These are phyloP conservation scores for Prietella phreatophila DNA, from an alignment of 2,113 vertebrate species.

Conservation along the genomic window DNA sequence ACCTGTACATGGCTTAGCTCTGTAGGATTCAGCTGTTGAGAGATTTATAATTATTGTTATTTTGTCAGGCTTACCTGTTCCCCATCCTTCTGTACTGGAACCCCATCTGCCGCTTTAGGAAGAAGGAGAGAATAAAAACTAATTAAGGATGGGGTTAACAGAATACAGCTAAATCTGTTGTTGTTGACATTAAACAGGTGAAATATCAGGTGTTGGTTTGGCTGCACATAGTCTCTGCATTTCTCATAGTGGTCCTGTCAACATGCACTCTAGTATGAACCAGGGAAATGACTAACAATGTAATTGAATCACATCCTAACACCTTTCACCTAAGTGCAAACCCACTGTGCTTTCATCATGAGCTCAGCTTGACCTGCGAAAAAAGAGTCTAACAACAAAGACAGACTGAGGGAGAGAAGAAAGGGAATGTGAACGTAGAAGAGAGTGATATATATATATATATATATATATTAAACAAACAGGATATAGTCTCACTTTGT, in stretches of 20 bases:
- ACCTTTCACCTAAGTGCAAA: constrained; percentile 39
- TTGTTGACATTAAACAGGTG: not conserved
- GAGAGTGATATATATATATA: not conserved
- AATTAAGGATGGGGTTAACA: not conserved
- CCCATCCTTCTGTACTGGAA: constrained; percentile 78
- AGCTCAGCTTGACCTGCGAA: constrained; percentile 46
- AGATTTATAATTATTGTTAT: constrained; percentile 14
- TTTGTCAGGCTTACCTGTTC: constrained; percentile 71
- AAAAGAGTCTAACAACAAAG: constrained; percentile 28
- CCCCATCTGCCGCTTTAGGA: constrained; percentile 71
- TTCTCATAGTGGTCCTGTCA: not conserved
- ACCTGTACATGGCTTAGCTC: not conserved
- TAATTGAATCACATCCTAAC: constrained; percentile 44
- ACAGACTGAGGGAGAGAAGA: not conserved
- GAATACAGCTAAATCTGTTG: not conserved
- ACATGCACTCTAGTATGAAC: not conserved
- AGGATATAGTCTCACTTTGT: not conserved
- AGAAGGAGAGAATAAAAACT: constrained; percentile 30
- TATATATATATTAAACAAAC: not conserved
- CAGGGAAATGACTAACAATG: constrained; percentile 23
- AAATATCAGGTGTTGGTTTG: not conserved
- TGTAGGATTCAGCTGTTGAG: not conserved
- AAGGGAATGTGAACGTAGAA: not conserved
- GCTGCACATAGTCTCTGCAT: not conserved
- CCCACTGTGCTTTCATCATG: constrained; percentile 45